These are phyloP conservation scores for Caenorhabditis brenneri DNA, from an alignment of 1,140 invertebrate species.

Conservation along the genomic window DNA sequence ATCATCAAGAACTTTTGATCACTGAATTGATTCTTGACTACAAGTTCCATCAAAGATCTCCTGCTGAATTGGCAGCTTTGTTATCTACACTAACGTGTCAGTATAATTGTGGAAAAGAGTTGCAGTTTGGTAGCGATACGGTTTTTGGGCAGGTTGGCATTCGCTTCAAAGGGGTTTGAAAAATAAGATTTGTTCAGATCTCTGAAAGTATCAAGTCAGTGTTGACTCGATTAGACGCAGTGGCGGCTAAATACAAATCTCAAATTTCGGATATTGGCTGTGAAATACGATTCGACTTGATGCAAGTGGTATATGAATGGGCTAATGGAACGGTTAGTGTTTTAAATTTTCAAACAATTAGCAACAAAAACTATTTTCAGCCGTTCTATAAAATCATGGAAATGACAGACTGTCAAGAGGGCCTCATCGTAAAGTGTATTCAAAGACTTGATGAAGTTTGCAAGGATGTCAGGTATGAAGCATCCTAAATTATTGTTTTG, in stretches of 20 bases:
- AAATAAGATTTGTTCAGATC: constrained; percentile 73
- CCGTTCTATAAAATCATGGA: constrained; percentile 90
- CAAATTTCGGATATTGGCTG: constrained; percentile 42
- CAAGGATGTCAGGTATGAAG: constrained; percentile 76
- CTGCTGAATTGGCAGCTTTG: constrained; percentile 84
- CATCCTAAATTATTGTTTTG: neutral
- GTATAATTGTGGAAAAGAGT: constrained; percentile 76
- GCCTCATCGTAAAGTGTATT: constrained; percentile 95
- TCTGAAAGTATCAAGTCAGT: constrained; percentile 74
- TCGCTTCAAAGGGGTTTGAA: neutral
- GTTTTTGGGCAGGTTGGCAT: constrained; percentile 56
- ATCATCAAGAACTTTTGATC: constrained; percentile 85
- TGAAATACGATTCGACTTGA: constrained; percentile 86
- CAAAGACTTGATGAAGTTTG: constrained; percentile 92
- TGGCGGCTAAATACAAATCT: constrained; percentile 74
- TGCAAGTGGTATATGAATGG: constrained; percentile 95
- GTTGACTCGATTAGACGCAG: constrained; percentile 70
- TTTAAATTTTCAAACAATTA: constrained; percentile 39
- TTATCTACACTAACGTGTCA: constrained; percentile 74
- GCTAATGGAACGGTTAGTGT: constrained; percentile 75
- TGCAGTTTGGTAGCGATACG: constrained; percentile 50
- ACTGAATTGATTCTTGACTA: constrained; percentile 95
- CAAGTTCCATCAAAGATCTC: constrained; percentile 77
- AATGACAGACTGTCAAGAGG: constrained; percentile 92
- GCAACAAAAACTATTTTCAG: constrained; percentile 74